Evolutionary conservation across 2,113 vertebrate species (phyloP), one percentile per base, ranked within the genome.

Genomic region (Rattus rattus): DNA sequence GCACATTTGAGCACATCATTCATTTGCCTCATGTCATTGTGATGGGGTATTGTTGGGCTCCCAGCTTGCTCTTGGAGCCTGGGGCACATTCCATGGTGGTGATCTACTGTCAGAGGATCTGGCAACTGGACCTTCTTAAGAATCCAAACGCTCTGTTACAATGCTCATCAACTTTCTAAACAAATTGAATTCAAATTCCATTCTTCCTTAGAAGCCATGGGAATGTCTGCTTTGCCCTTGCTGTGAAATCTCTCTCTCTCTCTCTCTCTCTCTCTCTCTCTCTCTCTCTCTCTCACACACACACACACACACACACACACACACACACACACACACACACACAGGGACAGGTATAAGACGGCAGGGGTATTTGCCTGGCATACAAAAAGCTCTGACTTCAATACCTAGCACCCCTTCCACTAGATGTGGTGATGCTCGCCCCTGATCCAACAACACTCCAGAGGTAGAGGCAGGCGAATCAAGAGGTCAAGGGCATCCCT

Each of bases 1-100:
- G 13, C 52, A 79, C 26, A 1, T 30, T 56, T 24, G 22, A 30
- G 11, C 24, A 7, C 65, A n/a, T 7, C 24, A 24, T 12, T 43
- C 47, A 30, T 2, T 47, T 36, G 65, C 49, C 20, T 4, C 2
- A 14, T 28, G 17, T 72, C 39, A 0, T 28, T 30, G 13, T 28
- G 0, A 14, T 3, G 6, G 11, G 49, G 2, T 10, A 8, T 1
- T 59, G n/a, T 33, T 39, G 43, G 72, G 26, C 7, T 10, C 30
- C 2, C 33, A 54, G 59, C 36, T 14, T 16, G 20, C 70, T 39
- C 7, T 12, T 10, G 69, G 24, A 72, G 56, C 63, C 87, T 10
- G 63, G 33, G 28, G 90, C 69, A 43, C 77, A 87, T 39, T 80
- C 92, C 90, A 63, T 2, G 0, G 70, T 56, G 30, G 12, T 13